phyloP scores from a whole-genome alignment of 2,113 vertebrate genomes.

The Dolichallabes microphthalmus region DNA sequence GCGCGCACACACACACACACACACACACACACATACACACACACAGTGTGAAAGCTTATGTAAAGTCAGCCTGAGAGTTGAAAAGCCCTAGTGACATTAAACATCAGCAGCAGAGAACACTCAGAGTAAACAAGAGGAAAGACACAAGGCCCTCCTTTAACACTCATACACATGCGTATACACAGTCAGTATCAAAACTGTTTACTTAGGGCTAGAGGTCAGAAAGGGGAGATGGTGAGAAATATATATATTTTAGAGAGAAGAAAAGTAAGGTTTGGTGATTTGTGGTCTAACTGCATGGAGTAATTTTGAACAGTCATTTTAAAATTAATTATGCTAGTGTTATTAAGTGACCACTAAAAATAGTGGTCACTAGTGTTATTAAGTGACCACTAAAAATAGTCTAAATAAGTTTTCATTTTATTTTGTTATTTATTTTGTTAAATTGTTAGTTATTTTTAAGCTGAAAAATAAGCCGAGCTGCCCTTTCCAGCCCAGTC shows the following conservation, averaged over 20 bases:
- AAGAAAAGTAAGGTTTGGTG: conserved; percentile 27
- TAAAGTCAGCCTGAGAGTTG: conserved; percentile 54
- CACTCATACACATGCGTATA: conserved; percentile 47
- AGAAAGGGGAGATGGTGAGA: conserved; percentile 51
- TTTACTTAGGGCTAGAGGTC: conserved; percentile 62
- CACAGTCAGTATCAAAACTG: conserved; percentile 64
- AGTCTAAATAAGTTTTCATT: background rate
- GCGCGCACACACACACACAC: conserved; percentile 5
- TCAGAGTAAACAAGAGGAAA: conserved; percentile 68
- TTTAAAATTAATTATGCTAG: conserved; percentile 6
- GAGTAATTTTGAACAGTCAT: conserved; percentile 12
- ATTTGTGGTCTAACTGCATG: background rate
- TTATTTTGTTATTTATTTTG: no score
- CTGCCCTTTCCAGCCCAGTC: conserved; percentile 14
- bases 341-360: conserved; percentile 17
- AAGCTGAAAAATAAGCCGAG: conserved; percentile 1
- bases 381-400: conserved; percentile 25
- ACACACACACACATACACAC: conserved; percentile 3
- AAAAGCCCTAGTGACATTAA: conserved; percentile 71
- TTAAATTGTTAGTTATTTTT: conserved; percentile 25
- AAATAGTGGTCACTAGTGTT: conserved; percentile 4
- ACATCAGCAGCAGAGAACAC: conserved; percentile 63
- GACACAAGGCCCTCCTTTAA: conserved; percentile 63
- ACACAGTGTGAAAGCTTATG: conserved; percentile 52
- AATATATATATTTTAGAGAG: background rate